A percentile compares a stretch with the other conserved stretches of the same genome.
phyloP scores from a whole-genome alignment of 2,113 vertebrate genomes.

The Peucedramus taeniatus region DNA sequence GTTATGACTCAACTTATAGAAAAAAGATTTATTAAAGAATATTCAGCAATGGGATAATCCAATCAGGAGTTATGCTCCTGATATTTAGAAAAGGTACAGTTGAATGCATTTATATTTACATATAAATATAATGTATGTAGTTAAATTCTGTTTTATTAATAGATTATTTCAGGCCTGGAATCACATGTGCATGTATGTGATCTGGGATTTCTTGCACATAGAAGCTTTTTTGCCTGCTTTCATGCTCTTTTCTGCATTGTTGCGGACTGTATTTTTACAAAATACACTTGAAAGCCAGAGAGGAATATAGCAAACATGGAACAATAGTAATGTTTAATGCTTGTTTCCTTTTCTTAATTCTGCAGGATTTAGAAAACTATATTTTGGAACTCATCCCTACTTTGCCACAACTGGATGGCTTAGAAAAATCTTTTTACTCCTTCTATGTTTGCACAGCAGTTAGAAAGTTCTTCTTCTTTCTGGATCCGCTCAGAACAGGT shows the following conservation, averaged over 20 bases:
- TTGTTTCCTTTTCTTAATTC: slow-evolving; percentile 13
- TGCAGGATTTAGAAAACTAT: slow-evolving; percentile 97
- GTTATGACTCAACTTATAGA: background rate
- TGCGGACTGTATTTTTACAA: background rate
- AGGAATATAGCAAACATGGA: background rate
- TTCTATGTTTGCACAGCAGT: slow-evolving; percentile 98
- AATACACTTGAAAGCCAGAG: background rate
- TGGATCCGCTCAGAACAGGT: slow-evolving; percentile 96
- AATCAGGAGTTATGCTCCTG: background rate
- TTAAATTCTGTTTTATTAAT: background rate
- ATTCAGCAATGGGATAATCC: background rate
- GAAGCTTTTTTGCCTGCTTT: background rate
- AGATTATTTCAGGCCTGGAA: background rate
- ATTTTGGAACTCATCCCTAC: slow-evolving; percentile 97
- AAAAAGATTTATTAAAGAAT: background rate
- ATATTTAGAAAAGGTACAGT: background rate
- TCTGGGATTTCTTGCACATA: background rate
- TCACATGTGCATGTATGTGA: background rate
- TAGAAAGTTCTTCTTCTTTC: slow-evolving; percentile 97
- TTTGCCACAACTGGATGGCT: slow-evolving; percentile 92
- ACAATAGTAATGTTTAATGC: background rate
- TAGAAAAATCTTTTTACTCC: slow-evolving; percentile 98
- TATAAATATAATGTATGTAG: background rate
- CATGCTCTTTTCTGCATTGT: background rate
- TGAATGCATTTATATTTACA: background rate